Conservation (phyloP, 2,888 invertebrate genomes). For the Arctia plantaginis region DNA sequence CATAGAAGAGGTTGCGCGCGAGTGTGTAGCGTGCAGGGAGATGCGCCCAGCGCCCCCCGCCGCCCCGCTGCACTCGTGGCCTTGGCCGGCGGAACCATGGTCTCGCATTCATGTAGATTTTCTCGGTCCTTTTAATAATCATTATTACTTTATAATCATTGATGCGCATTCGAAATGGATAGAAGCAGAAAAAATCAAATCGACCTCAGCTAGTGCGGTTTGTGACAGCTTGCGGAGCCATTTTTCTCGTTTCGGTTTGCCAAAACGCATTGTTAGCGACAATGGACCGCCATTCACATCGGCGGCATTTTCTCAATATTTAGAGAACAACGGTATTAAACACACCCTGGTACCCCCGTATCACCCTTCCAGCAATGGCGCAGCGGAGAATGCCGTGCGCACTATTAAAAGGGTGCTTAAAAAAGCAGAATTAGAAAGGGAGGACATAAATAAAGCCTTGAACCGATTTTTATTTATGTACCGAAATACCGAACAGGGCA, state of each 20-base stretch:
- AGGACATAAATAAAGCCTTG: background rate
- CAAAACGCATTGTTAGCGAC: too few species aligned
- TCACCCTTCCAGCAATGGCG: conserved; percentile 14
- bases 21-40: conserved; percentile 7
- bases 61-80: conserved; percentile 22
- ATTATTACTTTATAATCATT: too few species aligned
- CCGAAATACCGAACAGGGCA: background rate
- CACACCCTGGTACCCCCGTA: conserved; percentile 8
- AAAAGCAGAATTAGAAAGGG: conserved; percentile 22
- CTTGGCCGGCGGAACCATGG: too few species aligned
- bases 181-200: too few species aligned
- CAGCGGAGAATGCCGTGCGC: conserved; percentile 39
- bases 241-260: too few species aligned
- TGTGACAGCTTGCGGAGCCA: too few species aligned
- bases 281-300: too few species aligned
- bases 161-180: too few species aligned
- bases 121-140: conserved; percentile 36
- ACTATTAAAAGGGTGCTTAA: conserved; percentile 32
- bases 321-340: conserved; percentile 9
- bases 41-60: conserved; percentile 19
- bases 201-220: too few species aligned
- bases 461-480: conserved; percentile 5
- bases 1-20: conserved; percentile 24
- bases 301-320: too few species aligned
- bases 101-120: conserved; percentile 33